phyloP scores from a whole-genome alignment of 2,113 vertebrate genomes.

The Burhinus oedicnemus region DNA sequence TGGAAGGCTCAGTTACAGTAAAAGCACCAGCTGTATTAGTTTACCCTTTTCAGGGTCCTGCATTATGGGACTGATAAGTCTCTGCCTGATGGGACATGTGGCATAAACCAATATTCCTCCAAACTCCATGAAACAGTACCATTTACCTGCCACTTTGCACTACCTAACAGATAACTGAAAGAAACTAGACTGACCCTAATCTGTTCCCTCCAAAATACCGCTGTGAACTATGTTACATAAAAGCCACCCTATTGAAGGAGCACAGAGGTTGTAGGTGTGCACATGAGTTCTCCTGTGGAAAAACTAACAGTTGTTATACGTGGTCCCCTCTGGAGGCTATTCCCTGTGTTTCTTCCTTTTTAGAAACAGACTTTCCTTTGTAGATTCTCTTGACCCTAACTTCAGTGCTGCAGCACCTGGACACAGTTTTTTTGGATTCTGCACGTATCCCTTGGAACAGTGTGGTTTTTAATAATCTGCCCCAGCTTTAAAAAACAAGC shows the following conservation, averaged over 20 bases:
- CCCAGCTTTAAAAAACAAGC: not conserved
- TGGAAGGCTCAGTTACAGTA: not conserved
- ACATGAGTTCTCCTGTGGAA: not conserved
- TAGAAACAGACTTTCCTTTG: not conserved
- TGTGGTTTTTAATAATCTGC: not conserved
- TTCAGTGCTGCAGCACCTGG: not conserved
- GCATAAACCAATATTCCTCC: not conserved
- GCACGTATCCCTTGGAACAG: fast-evolving
- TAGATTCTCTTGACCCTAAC: not conserved
- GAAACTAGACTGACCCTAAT: not conserved
- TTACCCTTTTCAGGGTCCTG: not conserved
- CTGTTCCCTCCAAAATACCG: not conserved
- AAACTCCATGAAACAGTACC: not conserved
- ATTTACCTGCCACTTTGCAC: not conserved
- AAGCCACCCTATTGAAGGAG: not conserved
- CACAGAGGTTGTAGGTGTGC: not conserved
- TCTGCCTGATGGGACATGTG: not conserved
- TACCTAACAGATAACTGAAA: not conserved
- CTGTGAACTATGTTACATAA: not conserved
- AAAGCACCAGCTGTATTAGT: not conserved
- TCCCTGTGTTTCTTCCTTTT: not conserved
- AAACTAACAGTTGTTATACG: not conserved
- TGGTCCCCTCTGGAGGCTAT: not conserved
- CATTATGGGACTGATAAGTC: not conserved
- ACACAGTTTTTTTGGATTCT: not conserved